Base-by-base conservation (phyloP, 2,113 vertebrate species). In the Telmatochromis sp. region DNA sequence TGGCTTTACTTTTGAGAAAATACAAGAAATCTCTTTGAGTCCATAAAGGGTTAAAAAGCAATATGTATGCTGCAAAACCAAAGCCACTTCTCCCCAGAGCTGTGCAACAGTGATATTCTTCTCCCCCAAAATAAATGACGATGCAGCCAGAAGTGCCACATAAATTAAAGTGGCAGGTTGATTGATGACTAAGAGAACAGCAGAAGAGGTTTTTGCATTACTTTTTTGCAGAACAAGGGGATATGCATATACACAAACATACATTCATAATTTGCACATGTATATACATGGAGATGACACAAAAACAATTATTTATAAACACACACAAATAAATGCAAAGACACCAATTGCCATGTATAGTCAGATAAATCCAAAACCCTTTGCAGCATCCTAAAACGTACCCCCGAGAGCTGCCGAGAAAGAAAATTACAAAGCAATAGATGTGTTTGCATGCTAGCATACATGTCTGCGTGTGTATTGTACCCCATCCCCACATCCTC, bases 151-250 rank as follows among this genome's bases (percentile, higher is more conserved):
- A 97, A 98, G 97, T 97, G 97, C 97, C 96, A 97, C 97, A 97
- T 98, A 97, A 98, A 98, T 98, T 97, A 98, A 97, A 97, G 96
- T 97, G 97, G 97, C 98, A 98, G 97, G 7, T 96, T 98, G 98
- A 99, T 97, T 97, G 97, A 99, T 98, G 97, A 96, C 95, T 93
- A 88, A 90, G 87, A 96, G 94, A 97, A 96, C 95, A 95, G 96
- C 96, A 96, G 96, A 95, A 88, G 96, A 97, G 96, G 92, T 92
- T 89, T 97, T 97, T 96, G 96, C 95, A 95, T 96, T 92, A 81
- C 96, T 80, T 97, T 80, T 96, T 96, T 96, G 96, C 93, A 94
- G 87, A 97, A 95, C 96, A 91, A 93, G 96, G 96, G 95, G 97
- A 97, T 97, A 97, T 96, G 68, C 87, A 87, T 63, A 42, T 31